Base-by-base conservation (phyloP, 1,140 invertebrate genomes). In the Bombus confusus region DNA sequence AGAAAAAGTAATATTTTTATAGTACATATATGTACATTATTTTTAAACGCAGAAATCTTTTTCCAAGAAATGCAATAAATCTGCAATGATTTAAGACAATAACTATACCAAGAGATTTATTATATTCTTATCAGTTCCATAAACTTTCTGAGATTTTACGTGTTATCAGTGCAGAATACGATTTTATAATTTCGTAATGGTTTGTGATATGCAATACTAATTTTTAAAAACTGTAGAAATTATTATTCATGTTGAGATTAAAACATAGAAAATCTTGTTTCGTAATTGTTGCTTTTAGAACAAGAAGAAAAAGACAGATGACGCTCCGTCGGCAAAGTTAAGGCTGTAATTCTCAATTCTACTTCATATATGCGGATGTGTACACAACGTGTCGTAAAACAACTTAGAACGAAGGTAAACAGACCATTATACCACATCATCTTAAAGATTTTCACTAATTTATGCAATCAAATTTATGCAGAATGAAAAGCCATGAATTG, bases 371-470 rank as follows among this genome's bases (percentile, higher is more conserved):
- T 12, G 18, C 68, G 39, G 52, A 82, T 64, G 69, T 74, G 57
- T 82, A 74, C 39, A 13, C 43, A 22, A 52, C 47, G 41, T 5
- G 39, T 82, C 80, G n/a, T 39, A 59, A 82, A 73, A 64, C 57
- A 82, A 74, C 6, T 37, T 59, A 25, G 22, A 2, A 9, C 1
- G 4, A 57, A 72, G 37, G 47, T 80, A 80, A 80, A 80, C 68
- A 43, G 59, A 72, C 52, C 47, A 18, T 72, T 28, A 13, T 39
- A 15, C 4, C 8, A 1, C 3, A 34, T 5, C 3, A 39, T 59
- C 8, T 31, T 62, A 2, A 62, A 34, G 22, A 25, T n/a, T 31
- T 80, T 59, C 25, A 0, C 28, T n/a, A 73, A 72, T 72, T 62
- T 31, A 28, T 22, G 5, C 47, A 22, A 52, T 52, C 47, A 52